Percentiles rank a stretch among this genome's conserved stretches.
phyloP scores from a whole-genome alignment of 1,140 invertebrate species.

The Lepidostoma basale region DNA sequence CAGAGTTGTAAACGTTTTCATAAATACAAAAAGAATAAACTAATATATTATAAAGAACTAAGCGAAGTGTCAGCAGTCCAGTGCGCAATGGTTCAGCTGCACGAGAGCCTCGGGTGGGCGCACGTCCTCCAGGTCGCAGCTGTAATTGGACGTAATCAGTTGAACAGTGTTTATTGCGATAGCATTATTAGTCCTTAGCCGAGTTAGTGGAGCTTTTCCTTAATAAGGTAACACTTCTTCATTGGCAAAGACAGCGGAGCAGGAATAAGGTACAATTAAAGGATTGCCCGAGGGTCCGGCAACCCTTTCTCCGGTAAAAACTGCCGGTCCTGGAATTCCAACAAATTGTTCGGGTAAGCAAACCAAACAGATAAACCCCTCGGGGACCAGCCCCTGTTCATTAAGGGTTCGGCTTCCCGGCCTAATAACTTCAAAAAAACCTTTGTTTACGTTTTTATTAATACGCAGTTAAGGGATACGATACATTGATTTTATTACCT shows the following conservation, averaged over 20 bases:
- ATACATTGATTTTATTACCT: no score
- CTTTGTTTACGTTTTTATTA: constrained; percentile 22
- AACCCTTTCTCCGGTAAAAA: constrained; percentile 16
- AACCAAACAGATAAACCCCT: constrained; percentile 7
- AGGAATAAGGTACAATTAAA: constrained; percentile 18
- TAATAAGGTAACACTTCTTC: constrained; percentile 12
- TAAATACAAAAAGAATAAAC: no score
- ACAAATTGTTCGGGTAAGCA: constrained; percentile 21
- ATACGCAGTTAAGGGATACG: constrained; percentile 9
- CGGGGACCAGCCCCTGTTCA: constrained; percentile 14
- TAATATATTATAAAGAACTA: no score
- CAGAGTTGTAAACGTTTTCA: no score
- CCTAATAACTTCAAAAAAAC: constrained; percentile 21
- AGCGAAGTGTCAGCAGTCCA: no score
- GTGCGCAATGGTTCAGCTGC: no score
- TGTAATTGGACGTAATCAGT: no score
- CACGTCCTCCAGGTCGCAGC: no score
- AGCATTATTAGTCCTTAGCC: no score
- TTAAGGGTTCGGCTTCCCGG: constrained; percentile 2
- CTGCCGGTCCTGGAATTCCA: constrained; percentile 15
- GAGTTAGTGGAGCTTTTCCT: no score
- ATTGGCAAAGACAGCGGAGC: not conserved
- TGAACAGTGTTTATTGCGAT: no score
- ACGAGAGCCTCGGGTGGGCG: no score
- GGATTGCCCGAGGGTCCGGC: constrained; percentile 10